phyloP scores from a whole-genome alignment of 2,888 invertebrate genomes.

The Euclidia mi region DNA sequence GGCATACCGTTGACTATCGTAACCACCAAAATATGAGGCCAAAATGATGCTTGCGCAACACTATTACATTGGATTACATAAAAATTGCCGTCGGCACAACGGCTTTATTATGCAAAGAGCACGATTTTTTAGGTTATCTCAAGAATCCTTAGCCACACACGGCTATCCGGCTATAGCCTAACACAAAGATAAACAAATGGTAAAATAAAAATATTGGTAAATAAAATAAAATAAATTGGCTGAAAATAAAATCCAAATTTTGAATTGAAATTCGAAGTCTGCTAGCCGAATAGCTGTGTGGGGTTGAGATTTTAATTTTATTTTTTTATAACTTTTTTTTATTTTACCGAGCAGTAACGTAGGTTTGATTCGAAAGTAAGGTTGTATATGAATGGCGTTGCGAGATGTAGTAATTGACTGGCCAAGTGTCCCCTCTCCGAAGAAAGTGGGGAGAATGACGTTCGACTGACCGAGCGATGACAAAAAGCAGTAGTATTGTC shows the following conservation, averaged over 20 bases:
- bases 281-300: slow-evolving; percentile 14
- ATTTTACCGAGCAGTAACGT: slow-evolving; percentile 23
- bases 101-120: slow-evolving; percentile 61
- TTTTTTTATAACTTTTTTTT: slow-evolving; percentile 29
- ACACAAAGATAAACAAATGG: neutral
- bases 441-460: slow-evolving; percentile 45
- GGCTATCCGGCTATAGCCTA: slow-evolving; percentile 1
- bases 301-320: slow-evolving; percentile 16
- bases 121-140: slow-evolving; percentile 68
- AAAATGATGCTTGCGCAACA: slow-evolving; percentile 80
- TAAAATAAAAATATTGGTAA: slow-evolving; percentile 2
- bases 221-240: neutral
- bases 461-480: slow-evolving; percentile 18
- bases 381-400: slow-evolving; percentile 42
- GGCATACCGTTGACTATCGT: slow-evolving; percentile 76
- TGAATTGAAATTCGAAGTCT: slow-evolving; percentile 24
- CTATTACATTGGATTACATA: slow-evolving; percentile 86
- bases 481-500: slow-evolving; percentile 24
- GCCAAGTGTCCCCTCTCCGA: slow-evolving; percentile 49
- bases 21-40: slow-evolving; percentile 86
- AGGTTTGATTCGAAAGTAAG: slow-evolving; percentile 41
- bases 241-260: slow-evolving; percentile 10
- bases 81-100: slow-evolving; percentile 81
- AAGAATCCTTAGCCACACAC: slow-evolving; percentile 59
- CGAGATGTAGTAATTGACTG: slow-evolving; percentile 47